phyloP scores from a whole-genome alignment of 2,113 vertebrate species.

The Physeter macrocephalus region DNA sequence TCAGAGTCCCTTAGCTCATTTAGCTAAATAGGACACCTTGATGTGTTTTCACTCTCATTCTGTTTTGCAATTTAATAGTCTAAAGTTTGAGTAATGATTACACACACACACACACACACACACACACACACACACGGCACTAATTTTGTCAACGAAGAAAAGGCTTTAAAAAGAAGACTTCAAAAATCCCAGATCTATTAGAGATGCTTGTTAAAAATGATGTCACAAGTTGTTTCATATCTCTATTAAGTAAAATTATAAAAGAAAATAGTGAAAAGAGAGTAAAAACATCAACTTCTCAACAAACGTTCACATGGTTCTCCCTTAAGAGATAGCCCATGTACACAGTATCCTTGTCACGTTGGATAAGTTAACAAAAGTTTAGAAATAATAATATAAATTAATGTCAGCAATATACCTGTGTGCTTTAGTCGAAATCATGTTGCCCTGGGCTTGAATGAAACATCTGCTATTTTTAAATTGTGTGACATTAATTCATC shows the following conservation, averaged over 20 bases:
- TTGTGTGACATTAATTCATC: not conserved
- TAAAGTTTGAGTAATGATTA: not conserved
- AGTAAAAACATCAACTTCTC: not conserved
- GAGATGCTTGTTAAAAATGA: not conserved
- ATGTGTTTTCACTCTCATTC: not conserved
- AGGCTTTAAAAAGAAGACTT: not conserved
- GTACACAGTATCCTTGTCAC: not conserved
- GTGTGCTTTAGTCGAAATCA: not conserved
- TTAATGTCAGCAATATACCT: not conserved
- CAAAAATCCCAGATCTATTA: not conserved
- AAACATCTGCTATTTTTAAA: not conserved
- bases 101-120: not conserved
- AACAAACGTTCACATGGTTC: not conserved
- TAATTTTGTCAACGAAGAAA: conserved; percentile 15
- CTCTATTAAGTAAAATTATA: not conserved
- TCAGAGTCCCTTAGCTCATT: not conserved
- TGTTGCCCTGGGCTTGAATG: not conserved
- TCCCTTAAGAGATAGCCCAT: not conserved
- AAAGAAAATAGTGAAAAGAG: not conserved
- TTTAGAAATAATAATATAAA: not conserved
- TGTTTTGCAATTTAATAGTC: not conserved
- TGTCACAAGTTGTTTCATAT: not conserved
- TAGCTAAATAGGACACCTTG: not conserved
- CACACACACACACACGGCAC: not conserved
- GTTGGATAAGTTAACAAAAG: not conserved